A percentile compares a stretch with the other conserved stretches of the same genome.
Evolutionary conservation across 2,113 vertebrate genomes (phyloP).

Genomic region (Bostrychus sinensis): DNA sequence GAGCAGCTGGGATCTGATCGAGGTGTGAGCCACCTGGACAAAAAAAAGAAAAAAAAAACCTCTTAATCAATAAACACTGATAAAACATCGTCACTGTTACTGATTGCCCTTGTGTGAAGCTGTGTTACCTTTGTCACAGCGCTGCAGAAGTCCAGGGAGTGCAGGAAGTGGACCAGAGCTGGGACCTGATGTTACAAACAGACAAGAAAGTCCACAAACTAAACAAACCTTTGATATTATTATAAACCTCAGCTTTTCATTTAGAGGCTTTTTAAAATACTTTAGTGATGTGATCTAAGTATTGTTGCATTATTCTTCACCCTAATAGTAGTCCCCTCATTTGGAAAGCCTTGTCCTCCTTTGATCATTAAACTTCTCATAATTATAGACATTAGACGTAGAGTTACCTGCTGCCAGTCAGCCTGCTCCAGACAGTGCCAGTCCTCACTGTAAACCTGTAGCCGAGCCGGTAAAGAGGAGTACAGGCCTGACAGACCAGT

Average conservation of each 20-base stretch:
- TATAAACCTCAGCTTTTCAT: too few relatives aligned
- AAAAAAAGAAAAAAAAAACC: not conserved
- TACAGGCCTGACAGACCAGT: constrained; percentile 95
- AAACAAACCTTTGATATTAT: too few relatives aligned
- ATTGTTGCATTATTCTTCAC: too few relatives aligned
- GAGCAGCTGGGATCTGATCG: constrained; percentile 90
- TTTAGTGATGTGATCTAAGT: too few relatives aligned
- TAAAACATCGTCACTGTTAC: not conserved
- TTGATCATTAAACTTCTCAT: too few relatives aligned
- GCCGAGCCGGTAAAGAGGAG: constrained; percentile 89
- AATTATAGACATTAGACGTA: not conserved
- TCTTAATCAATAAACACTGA: not conserved
- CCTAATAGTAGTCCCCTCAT: too few relatives aligned
- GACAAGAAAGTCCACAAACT: not conserved
- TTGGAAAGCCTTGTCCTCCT: too few relatives aligned
- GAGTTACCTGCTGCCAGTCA: constrained; percentile 84
- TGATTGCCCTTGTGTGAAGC: not conserved
- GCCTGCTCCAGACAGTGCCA: constrained; percentile 89
- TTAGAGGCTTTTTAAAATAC: too few relatives aligned
- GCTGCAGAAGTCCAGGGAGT: constrained; percentile 94
- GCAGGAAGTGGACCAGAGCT: constrained; percentile 91
- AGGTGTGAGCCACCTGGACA: constrained; percentile 88
- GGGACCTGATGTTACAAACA: constrained; percentile 76
- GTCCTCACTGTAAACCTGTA: constrained; percentile 90
- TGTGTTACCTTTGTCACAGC: constrained; percentile 88